These are phyloP conservation scores for Petrophora chlorosata DNA, from an alignment of 2,888 invertebrate species.

Conservation along the genomic window DNA sequence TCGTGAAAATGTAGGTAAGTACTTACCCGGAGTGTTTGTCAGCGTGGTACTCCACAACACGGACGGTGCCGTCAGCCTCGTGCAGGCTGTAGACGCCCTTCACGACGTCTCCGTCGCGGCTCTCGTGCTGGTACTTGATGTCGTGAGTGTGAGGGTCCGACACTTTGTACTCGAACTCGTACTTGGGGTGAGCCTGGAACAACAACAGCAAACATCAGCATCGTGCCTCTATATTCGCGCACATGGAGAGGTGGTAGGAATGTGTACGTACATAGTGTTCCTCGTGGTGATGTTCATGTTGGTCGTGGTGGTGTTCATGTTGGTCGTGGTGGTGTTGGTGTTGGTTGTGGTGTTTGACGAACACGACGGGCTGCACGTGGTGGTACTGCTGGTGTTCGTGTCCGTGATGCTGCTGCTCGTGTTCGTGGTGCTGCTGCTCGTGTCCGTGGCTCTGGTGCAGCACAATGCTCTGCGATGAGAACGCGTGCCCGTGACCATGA, in stretches of 20 bases:
- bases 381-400: constrained; percentile 8
- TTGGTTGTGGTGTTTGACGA: constrained; percentile 1
- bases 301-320: constrained; percentile 1
- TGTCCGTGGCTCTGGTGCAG: constrained; percentile 50
- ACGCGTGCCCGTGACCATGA: constrained; percentile 36
- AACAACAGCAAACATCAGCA: constrained; percentile 32
- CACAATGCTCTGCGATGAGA: constrained; percentile 51
- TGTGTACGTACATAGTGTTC: constrained; percentile 10
- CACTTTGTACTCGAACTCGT: constrained; percentile 56
- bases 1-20: too few relatives aligned
- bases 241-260: not conserved
- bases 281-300: constrained; percentile 6
- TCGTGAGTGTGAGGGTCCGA: constrained; percentile 82
- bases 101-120: constrained; percentile 72
- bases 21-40: constrained; percentile 71
- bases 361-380: constrained; percentile 5
- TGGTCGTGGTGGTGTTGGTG: constrained; percentile 16
- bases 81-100: constrained; percentile 62
- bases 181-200: constrained; percentile 12
- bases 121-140: constrained; percentile 79
- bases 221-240: not conserved
- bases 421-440: constrained; percentile 41
- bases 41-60: constrained; percentile 76
- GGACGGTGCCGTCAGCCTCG: constrained; percentile 75
- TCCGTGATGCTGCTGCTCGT: constrained; percentile 19